phyloP scores from a whole-genome alignment of 1,140 invertebrate species.

The Aleiodes sp. region DNA sequence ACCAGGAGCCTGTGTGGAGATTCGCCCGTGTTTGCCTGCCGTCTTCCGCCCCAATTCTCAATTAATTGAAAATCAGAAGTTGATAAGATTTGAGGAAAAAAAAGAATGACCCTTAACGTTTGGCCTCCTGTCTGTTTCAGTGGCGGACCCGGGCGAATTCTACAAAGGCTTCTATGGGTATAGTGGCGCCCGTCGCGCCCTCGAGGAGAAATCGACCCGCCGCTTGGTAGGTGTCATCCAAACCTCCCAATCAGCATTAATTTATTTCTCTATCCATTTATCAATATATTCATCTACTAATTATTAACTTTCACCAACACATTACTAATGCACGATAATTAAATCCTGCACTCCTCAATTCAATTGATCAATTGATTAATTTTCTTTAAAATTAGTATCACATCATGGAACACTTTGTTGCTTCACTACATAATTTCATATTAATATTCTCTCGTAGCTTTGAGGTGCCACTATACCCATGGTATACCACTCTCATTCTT shows the following conservation, averaged over 20 bases:
- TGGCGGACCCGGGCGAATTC: constrained; percentile 83
- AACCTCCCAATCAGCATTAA: constrained; percentile 47
- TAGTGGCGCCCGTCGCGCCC: constrained; percentile 69
- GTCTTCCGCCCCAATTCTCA: constrained; percentile 22
- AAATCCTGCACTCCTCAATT: not conserved
- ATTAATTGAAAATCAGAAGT: not conserved
- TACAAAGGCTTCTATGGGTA: constrained; percentile 79
- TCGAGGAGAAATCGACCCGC: constrained; percentile 73
- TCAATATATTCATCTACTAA: constrained; percentile 32
- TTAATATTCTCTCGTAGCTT: constrained; percentile 42
- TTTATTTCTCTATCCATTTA: constrained; percentile 27
- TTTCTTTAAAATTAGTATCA: too few relatives aligned
- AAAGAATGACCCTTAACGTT: constrained; percentile 62
- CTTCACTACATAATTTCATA: constrained; percentile 12
- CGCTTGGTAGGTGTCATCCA: constrained; percentile 73
- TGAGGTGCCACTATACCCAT: constrained; percentile 65
- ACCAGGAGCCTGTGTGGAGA: constrained; percentile 65
- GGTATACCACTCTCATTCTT: constrained; percentile 48
- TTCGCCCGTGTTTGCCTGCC: constrained; percentile 58
- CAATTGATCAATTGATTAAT: not conserved
- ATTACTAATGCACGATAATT: too few relatives aligned
- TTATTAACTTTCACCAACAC: constrained; percentile 24
- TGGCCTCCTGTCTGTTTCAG: constrained; percentile 78
- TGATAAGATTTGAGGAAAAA: constrained; percentile 26
- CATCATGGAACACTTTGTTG: constrained; percentile 24